These are phyloP conservation scores for Drymodes brunneopygia DNA, from an alignment of 2,113 vertebrate species.

Conservation along the genomic window DNA sequence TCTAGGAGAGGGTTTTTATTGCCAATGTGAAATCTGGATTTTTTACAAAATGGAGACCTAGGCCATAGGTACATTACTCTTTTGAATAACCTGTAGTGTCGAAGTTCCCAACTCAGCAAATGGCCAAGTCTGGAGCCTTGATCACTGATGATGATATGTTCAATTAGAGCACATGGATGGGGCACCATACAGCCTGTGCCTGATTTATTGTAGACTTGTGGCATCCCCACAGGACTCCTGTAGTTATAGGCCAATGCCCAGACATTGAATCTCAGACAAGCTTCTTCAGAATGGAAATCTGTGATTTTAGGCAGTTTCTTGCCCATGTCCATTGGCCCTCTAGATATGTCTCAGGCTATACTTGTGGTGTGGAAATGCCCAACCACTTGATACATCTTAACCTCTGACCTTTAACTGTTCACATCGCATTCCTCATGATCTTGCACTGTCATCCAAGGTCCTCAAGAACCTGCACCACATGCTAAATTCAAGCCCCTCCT, in stretches of 20 bases:
- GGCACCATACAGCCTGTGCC: background rate
- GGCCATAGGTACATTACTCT: background rate
- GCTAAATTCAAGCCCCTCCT: background rate
- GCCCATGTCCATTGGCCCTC: background rate
- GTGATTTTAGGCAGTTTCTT: background rate
- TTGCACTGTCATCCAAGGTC: background rate
- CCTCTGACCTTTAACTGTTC: background rate
- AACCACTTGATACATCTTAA: background rate
- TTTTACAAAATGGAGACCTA: background rate
- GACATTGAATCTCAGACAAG: background rate
- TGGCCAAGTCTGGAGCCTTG: background rate
- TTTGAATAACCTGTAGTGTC: background rate
- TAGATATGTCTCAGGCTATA: background rate
- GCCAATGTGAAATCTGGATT: background rate
- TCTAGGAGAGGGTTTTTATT: background rate
- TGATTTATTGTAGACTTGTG: background rate
- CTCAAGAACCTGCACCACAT: background rate
- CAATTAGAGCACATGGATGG: background rate
- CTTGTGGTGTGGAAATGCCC: background rate
- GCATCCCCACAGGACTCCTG: background rate
- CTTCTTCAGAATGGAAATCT: background rate
- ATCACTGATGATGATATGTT: accelerated
- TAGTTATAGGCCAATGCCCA: background rate
- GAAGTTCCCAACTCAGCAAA: background rate
- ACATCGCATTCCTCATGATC: background rate